phyloP scores from a whole-genome alignment of 2,888 invertebrate genomes.

The Mesorhabditis spiculigera region DNA sequence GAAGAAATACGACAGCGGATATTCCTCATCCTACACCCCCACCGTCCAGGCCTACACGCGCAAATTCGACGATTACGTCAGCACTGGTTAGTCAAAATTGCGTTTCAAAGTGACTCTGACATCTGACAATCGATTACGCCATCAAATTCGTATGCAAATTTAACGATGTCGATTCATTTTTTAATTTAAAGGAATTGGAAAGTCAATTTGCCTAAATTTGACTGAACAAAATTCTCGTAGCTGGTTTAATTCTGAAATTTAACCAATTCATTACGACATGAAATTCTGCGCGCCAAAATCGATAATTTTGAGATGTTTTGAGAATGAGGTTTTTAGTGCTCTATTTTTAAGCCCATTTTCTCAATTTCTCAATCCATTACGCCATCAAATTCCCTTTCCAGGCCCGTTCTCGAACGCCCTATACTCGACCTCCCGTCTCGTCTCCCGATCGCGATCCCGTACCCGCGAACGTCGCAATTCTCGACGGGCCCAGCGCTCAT shows the following conservation, averaged over 20 bases:
- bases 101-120: background rate
- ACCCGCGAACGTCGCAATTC: slow-evolving; percentile 56
- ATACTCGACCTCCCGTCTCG: slow-evolving; percentile 52
- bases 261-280: background rate
- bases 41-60: slow-evolving; percentile 50
- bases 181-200: background rate
- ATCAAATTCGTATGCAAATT: background rate
- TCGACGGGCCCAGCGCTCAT: slow-evolving; percentile 50
- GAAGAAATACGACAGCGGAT: slow-evolving; percentile 35
- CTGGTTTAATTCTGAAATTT: background rate
- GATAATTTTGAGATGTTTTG: background rate
- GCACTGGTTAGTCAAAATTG: slow-evolving; percentile 28
- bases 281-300: background rate
- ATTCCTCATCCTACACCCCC: slow-evolving; percentile 36
- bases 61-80: slow-evolving; percentile 55
- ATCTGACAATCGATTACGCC: background rate
- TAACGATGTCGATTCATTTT: background rate
- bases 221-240: too few species aligned
- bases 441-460: slow-evolving; percentile 55
- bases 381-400: slow-evolving; percentile 8
- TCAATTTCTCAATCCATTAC: too few species aligned
- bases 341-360: background rate
- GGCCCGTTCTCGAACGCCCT: slow-evolving; percentile 54
- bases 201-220: background rate
- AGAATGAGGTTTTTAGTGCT: background rate